phyloP scores from a whole-genome alignment of 2,797 vertebrate species.

The Pogoniulus pusillus region DNA sequence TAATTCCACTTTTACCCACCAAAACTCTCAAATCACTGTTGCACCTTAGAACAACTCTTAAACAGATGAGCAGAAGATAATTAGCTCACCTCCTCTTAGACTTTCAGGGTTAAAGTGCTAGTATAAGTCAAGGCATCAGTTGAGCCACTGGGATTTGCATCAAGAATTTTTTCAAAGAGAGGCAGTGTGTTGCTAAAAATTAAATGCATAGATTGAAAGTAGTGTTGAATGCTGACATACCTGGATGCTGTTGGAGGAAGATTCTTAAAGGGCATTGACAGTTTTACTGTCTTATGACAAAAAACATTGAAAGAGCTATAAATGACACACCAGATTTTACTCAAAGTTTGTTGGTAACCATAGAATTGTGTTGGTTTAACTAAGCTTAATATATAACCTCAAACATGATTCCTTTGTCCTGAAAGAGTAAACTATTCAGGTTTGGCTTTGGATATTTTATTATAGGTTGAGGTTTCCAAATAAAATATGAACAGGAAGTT shows the following conservation, averaged over 20 bases:
- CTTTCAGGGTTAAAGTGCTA: background rate
- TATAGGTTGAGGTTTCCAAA: background rate
- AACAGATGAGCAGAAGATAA: slow-evolving; percentile 1
- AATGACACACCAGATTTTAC: background rate
- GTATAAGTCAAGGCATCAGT: background rate
- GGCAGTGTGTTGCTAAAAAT: background rate
- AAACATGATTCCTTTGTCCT: background rate
- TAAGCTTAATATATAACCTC: background rate
- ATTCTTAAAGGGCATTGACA: background rate
- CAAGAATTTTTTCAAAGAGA: background rate
- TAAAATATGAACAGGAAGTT: background rate
- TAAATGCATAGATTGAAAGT: background rate
- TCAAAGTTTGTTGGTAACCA: background rate
- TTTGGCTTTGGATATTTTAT: background rate
- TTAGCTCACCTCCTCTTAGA: background rate
- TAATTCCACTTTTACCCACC: background rate
- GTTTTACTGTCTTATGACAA: background rate
- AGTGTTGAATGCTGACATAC: background rate
- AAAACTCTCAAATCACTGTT: background rate
- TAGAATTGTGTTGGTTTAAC: background rate
- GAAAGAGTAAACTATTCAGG: background rate
- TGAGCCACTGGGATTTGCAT: background rate
- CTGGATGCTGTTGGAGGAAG: background rate
- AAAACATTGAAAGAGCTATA: background rate
- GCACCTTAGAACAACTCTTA: background rate